These are phyloP conservation scores for Drosophila lacteicornis DNA, from an alignment of 1,140 invertebrate genomes.

Conservation along the genomic window DNA sequence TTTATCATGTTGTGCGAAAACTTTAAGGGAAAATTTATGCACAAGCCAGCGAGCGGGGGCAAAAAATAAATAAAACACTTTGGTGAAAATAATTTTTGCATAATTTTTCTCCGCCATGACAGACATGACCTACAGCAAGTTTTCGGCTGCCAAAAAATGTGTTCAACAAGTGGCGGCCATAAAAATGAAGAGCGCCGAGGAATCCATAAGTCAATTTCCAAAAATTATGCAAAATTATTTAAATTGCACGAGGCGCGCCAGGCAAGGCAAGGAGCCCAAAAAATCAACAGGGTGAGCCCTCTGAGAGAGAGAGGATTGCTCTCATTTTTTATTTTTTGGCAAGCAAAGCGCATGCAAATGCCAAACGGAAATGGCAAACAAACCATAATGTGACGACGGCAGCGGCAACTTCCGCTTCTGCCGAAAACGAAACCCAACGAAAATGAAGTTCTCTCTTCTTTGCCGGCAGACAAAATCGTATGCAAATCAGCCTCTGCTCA, in stretches of 20 bases:
- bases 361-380: conserved; percentile 82
- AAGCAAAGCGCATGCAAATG: conserved; percentile 77
- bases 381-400: conserved; percentile 81
- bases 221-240: conserved; percentile 85
- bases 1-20: conserved; percentile 80
- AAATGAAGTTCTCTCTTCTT: conserved; percentile 42
- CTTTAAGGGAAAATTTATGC: conserved; percentile 72
- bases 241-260: conserved; percentile 66
- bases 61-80: conserved; percentile 58
- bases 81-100: conserved; percentile 74
- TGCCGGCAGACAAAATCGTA: conserved; percentile 74
- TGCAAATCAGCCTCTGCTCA: conserved; percentile 67
- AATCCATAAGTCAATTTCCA: conserved; percentile 84
- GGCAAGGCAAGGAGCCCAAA: conserved; percentile 42
- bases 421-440: conserved; percentile 49
- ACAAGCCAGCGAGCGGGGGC: conserved; percentile 20
- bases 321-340: conserved; percentile 38
- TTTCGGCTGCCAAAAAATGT: conserved; percentile 32
- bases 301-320: conserved; percentile 15
- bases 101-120: conserved; percentile 61
- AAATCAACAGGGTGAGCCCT: conserved; percentile 58
- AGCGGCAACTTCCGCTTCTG: conserved; percentile 67
- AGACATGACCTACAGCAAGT: conserved; percentile 82
- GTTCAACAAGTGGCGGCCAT: conserved; percentile 75
- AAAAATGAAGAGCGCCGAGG: conserved; percentile 74